These are phyloP conservation scores for Seira sanloemensis DNA, from an alignment of 2,888 invertebrate genomes.

Conservation along the genomic window DNA sequence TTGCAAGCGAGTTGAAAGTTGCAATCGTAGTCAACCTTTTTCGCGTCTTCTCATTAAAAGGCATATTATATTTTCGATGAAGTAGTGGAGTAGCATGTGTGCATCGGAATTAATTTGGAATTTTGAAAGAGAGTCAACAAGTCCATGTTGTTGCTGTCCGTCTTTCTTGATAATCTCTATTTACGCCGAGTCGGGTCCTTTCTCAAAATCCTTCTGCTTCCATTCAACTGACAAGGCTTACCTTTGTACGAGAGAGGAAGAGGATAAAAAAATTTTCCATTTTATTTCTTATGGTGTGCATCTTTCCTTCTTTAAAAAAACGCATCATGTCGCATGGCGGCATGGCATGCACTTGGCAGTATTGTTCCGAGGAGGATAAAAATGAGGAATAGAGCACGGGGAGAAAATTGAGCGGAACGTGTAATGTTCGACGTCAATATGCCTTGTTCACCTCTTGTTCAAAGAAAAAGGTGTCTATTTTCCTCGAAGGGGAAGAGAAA, in stretches of 20 bases:
- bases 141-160: background rate
- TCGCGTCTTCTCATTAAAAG: background rate
- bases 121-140: constrained; percentile 29
- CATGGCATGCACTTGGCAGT: constrained; percentile 53
- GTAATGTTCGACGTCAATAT: constrained; percentile 54
- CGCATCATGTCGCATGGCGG: constrained; percentile 10
- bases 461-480: constrained; percentile 7
- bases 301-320: constrained; percentile 39
- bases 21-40: background rate
- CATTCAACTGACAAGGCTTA: background rate
- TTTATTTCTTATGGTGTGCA: constrained; percentile 34
- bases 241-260: background rate
- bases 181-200: background rate
- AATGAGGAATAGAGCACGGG: constrained; percentile 21
- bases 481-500: background rate
- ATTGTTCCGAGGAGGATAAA: constrained; percentile 36
- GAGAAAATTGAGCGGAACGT: constrained; percentile 63
- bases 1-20: background rate
- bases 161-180: constrained; percentile 4
- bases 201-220: background rate
- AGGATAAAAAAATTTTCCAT: background rate
- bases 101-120: constrained; percentile 18
- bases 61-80: background rate
- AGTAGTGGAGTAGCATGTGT: background rate
- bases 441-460: background rate